Base-by-base conservation (phyloP, 2,888 invertebrate genomes). In the Tenthredo notha region DNA sequence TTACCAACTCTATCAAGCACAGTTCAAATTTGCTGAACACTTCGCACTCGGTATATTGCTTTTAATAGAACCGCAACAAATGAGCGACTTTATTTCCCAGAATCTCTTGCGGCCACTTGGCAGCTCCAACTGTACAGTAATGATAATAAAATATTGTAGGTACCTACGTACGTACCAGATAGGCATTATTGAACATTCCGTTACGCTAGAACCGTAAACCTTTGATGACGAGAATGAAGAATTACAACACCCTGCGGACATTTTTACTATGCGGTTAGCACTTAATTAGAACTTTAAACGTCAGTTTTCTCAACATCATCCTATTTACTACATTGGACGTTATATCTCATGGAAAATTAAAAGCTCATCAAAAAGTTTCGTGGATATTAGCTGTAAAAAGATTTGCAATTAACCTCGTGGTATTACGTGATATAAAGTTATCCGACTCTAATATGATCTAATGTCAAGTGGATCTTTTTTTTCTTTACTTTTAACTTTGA, bases 21-120 rank as follows among this genome's bases (percentile, higher is more conserved):
- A 77, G 77, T 77, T 77, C 77, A 77, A 75, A 75, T 75, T 47
- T 75, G 47, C 54, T 33, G 77, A 77, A 77, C 77, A 50, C 77
- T 77, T 77, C 29, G 77, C 77, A 77, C 77, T 33, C 29, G 77
- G 29, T 54, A 77, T 54, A 77, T 77, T 77, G 54, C 77, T 15
- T 43, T 74, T 74, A 43, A 74, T 40, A 43, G 25, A 74, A 40
- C 43, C 40, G 74, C 25, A 9, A 74, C 43, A 74, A 54, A 43
- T 29, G 21, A 47, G 21, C 21, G 43, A 40, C 21, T 21, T 18
- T 74, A 15, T 74, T 74, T 74, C 21, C 21, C 74, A 6, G 12
- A 74, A 74, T 74, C 40, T 43, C 40, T 21, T 21, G 74, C 74
- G 74, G 74, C 43, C 40, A 74, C 74, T 74, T 40, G 43, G 43